Percentiles rank a stretch among this genome's conserved stretches.
These are phyloP conservation scores for Mesorhabditis spiculigera DNA, from an alignment of 2,888 invertebrate genomes.

Conservation along the genomic window DNA sequence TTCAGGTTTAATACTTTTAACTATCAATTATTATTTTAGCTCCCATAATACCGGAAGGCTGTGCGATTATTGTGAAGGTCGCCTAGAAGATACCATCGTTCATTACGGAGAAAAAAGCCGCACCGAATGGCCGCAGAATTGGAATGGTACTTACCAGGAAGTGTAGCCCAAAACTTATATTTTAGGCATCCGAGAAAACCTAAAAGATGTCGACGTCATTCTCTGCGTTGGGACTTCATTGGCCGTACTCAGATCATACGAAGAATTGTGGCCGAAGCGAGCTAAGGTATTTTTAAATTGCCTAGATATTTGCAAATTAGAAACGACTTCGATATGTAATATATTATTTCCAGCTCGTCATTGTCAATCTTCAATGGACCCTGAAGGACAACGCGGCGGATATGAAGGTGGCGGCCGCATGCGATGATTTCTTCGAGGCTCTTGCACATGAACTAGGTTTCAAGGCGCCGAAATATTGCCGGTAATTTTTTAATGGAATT, in stretches of 20 bases:
- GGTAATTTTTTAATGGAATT: conserved; percentile 17
- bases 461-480: conserved; percentile 69
- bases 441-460: conserved; percentile 77
- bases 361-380: conserved; percentile 95
- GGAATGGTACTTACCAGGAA: conserved; percentile 14
- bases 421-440: conserved; percentile 78
- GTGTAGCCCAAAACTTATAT: not conserved
- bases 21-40: conserved; percentile 13
- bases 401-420: conserved; percentile 81
- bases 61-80: conserved; percentile 76
- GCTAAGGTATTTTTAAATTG: conserved; percentile 62
- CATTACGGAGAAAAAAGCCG: conserved; percentile 89
- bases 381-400: conserved; percentile 86
- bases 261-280: conserved; percentile 80
- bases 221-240: conserved; percentile 67
- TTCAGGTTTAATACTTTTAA: not conserved
- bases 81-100: conserved; percentile 82
- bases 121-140: conserved; percentile 16
- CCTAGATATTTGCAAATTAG: not conserved
- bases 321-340: conserved; percentile 63
- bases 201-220: conserved; percentile 85
- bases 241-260: conserved; percentile 81
- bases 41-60: conserved; percentile 77
- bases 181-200: conserved; percentile 64
- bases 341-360: conserved; percentile 71